Evolutionary conservation across 1,140 invertebrate species (phyloP).

Genomic region (silkworm (Bombyx mori)): DNA sequence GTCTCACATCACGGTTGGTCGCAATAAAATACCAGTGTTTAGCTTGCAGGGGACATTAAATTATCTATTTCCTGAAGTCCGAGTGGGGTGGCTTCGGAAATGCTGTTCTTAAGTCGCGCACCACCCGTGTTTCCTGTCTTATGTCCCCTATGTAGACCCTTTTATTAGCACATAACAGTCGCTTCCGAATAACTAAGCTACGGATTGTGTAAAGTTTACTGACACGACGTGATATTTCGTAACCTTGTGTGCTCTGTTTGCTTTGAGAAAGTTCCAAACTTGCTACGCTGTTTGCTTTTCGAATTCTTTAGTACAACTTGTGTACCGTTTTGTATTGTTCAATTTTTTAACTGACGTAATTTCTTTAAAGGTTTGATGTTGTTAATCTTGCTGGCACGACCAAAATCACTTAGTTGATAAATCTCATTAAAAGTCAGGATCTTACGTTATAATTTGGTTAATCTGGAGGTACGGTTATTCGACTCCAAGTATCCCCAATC

Average conservation of each 20-base stretch:
- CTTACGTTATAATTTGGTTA: no score
- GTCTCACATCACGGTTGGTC: no score
- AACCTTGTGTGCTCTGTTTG: constrained; percentile 1
- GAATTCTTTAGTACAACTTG: no score
- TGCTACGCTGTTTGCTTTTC: neutral
- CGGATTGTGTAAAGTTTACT: constrained; percentile 4
- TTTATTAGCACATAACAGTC: constrained; percentile 29
- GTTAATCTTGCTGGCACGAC: no score
- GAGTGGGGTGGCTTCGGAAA: constrained; percentile 40
- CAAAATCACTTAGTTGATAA: no score
- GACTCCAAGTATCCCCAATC: no score
- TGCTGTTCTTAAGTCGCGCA: constrained; percentile 51
- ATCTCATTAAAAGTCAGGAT: no score
- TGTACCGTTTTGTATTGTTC: no score
- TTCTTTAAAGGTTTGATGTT: no score
- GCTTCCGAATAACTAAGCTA: constrained; percentile 1
- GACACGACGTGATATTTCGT: neutral
- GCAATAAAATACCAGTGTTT: no score
- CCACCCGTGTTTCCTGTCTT: constrained; percentile 49
- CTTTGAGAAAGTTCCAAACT: neutral
- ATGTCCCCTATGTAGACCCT: constrained; percentile 32
- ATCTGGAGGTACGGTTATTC: no score
- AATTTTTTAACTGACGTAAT: no score
- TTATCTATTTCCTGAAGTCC: constrained; percentile 22
- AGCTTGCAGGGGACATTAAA: constrained; percentile 3